phyloP scores from a whole-genome alignment of 2,888 invertebrate genomes.

The Orthonychiurus folsomi region DNA sequence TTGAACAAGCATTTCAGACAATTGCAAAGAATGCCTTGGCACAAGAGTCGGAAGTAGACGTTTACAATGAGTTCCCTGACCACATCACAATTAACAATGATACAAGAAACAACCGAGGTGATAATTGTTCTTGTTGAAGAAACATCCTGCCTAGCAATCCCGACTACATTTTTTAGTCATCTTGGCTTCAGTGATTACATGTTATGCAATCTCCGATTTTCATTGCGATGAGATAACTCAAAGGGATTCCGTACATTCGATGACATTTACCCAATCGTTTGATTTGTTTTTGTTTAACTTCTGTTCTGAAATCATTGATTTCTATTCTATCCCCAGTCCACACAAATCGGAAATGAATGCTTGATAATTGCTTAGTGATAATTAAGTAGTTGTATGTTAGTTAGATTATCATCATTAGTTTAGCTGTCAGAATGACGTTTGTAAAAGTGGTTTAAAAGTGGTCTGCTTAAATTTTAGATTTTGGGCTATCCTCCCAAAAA shows the following conservation, averaged over 20 bases:
- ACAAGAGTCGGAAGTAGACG: conserved; percentile 81
- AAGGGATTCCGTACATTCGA: neutral
- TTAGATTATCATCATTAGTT: neutral
- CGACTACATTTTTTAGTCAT: too few species aligned
- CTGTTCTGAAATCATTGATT: too few species aligned
- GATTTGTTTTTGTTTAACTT: too few species aligned
- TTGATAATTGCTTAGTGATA: too few species aligned
- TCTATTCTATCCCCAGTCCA: too few species aligned
- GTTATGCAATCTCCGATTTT: too few species aligned
- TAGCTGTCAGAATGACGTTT: neutral
- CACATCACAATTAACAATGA: conserved; percentile 58
- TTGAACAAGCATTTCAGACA: conserved; percentile 97
- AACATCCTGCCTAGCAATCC: neutral
- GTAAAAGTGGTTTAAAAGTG: neutral
- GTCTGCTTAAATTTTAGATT: neutral
- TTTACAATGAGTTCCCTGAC: conserved; percentile 96
- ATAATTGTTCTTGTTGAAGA: conserved; percentile 39
- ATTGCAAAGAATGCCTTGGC: conserved; percentile 53
- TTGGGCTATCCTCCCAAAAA: neutral
- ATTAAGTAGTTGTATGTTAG: too few species aligned
- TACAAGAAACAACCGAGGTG: conserved; percentile 34
- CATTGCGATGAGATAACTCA: neutral
- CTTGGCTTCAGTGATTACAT: too few species aligned
- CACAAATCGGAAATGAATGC: too few species aligned
- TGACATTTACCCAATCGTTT: too few species aligned